Base-by-base conservation (phyloP, 2,113 vertebrate genomes). In the Spermophilus dauricus region DNA sequence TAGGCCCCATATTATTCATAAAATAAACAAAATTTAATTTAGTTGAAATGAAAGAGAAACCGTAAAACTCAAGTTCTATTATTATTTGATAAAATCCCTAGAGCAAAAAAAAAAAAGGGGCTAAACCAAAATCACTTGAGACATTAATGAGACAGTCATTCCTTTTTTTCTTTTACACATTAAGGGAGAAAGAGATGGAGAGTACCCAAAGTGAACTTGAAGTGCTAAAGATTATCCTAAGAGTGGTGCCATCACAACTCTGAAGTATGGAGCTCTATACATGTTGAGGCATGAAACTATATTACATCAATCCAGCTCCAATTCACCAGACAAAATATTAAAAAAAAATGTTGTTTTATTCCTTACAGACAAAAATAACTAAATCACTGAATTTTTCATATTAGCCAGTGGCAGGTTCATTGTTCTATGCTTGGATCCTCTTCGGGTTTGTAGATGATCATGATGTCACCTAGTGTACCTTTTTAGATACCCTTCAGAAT, bases 201-300 rank as follows among this genome's bases (percentile, higher is more conserved):
- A 37, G 10, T 91, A 89, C 72, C 18, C 81, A 86, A 20, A 76
- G 85, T 89, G 83, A 30, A 84, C 24, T 72, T 48, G 89, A 48
- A 32, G 94, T 70, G 58, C 94, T 97, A 91, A 96, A 82, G 20
- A 95, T 88, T 45, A 90, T 42, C 28, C 61, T 85, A 58, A 95
- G 81, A 67, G 56, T 58, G 58, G 5, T 42, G 39, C 48, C 20
- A 9, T 86, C 51, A 70, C 75, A 90, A 45, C 3, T 72, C 30
- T 96, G 80, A 97, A 77, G 34, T 80, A 92, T 91, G 53, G 26
- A 81, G 18, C 11, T 73, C 26, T 72, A 53, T 56, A 70, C 37
- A 86, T n/a, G 61, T 5, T 81, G 42, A n/a, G 32, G 34, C 94
- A 96, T 24, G 72, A 87, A 37, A 10, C 34, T n/a, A 13, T 14